Evolutionary conservation across 2,797 vertebrate species (phyloP), one percentile per base, ranked within the genome.

Genomic region (Sebastes iracundus): DNA sequence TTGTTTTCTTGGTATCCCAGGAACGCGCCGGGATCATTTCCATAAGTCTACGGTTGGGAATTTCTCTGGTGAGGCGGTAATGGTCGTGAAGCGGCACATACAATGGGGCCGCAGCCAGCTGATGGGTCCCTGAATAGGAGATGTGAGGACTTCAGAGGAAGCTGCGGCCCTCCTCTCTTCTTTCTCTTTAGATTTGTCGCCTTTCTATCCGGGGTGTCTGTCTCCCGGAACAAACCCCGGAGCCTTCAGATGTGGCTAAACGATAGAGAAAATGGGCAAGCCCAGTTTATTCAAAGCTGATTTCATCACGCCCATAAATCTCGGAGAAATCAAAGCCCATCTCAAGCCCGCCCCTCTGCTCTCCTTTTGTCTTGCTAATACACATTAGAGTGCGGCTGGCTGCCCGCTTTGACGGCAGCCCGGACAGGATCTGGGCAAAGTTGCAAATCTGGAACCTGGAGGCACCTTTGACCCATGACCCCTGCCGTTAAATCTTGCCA

Each of bases 261-360:
- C 90, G 95, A 97, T 92, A 94, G 87, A 96, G 96, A 97, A 97
- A 97, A 95, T 89, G 94, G 95, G 95, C 82, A 95, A 96, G 94
- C 94, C 93, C 95, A 93, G 61, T 91, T 87, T 90, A 94, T 96
- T 97, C 91, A 94, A 92, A 76, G 89, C 94, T 28, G 91, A 97
- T 98, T 98, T 97, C 96, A 97, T 96, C 96, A 97, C 93, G 94
- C 94, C 94, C 96, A 98, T 98, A 98, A 98, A 99, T 98, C 97
- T 98, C 94, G 61, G 95, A 93, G 95, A 97, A 97, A 97, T 98
- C 97, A 97, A 98, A 97, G 96, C 94, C 95, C 91, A 84, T 95
- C 89, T 93, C 92, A 80, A 78, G 64, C 86, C 81, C 75, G 3
- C 75, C 92, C 90, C 83, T 90, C 79, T 87, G 68, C 58, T 71